Percentiles rank a stretch among this genome's conserved stretches.
Evolutionary conservation across 2,888 invertebrate species (phyloP).

Genomic region (Acronicta aceris): DNA sequence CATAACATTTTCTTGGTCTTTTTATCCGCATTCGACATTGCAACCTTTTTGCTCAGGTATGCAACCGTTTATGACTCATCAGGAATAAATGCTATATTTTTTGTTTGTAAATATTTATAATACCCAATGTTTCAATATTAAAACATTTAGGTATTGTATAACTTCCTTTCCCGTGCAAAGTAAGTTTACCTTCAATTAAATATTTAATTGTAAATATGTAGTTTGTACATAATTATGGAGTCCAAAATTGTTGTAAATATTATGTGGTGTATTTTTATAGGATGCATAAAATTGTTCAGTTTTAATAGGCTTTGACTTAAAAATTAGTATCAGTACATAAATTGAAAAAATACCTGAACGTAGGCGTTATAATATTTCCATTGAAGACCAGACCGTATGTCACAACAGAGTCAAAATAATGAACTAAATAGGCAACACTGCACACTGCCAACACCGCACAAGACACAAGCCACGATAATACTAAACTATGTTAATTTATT

Average conservation of each 20-base stretch:
- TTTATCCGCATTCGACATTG: constrained; percentile 5
- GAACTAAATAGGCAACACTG: constrained; percentile 39
- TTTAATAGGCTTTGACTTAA: no score
- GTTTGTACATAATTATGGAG: no score
- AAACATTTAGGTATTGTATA: no score
- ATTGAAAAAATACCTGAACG: constrained; percentile 48
- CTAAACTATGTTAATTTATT: constrained; percentile 36
- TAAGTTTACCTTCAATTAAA: no score
- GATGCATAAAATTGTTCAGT: no score
- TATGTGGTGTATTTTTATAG: no score
- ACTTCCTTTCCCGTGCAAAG: no score
- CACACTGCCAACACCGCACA: not conserved
- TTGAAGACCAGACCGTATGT: constrained; percentile 27
- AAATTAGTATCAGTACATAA: not conserved
- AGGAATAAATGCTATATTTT: not conserved
- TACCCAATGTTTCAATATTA: no score
- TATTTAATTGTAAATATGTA: no score
- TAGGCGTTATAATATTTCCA: constrained; percentile 37
- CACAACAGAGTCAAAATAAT: constrained; percentile 33
- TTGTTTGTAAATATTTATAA: no score
- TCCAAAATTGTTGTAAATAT: no score
- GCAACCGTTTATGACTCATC: constrained; percentile 27
- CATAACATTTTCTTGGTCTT: constrained; percentile 13
- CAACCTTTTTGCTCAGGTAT: constrained; percentile 17
- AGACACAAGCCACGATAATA: constrained; percentile 2